phyloP scores from a whole-genome alignment of 2,888 invertebrate genomes.

The Celastrina argiolus region DNA sequence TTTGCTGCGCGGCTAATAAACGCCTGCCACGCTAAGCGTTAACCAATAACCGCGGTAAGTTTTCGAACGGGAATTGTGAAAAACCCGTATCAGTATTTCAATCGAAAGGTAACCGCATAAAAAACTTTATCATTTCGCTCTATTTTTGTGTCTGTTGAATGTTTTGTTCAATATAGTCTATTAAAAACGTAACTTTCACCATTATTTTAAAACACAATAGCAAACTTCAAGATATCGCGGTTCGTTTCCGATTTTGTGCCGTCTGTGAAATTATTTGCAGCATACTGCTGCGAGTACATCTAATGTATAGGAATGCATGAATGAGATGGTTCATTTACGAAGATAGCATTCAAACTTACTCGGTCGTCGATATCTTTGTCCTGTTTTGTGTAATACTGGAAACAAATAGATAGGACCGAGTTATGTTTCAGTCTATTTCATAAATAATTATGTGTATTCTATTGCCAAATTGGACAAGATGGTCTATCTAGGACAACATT shows the following conservation, averaged over 20 bases:
- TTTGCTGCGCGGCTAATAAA: too few species aligned
- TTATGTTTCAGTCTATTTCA: neutral
- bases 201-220: neutral
- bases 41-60: too few species aligned
- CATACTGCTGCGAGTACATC: constrained; percentile 31
- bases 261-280: constrained; percentile 28
- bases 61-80: too few species aligned
- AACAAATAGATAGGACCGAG: constrained; percentile 26
- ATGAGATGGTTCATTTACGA: constrained; percentile 58
- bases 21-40: too few species aligned
- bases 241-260: constrained; percentile 7
- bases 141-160: neutral
- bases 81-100: too few species aligned
- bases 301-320: constrained; percentile 38
- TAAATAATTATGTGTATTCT: neutral
- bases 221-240: neutral
- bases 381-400: constrained; percentile 36
- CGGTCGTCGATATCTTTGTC: constrained; percentile 65
- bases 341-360: constrained; percentile 63
- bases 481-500: too few species aligned
- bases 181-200: neutral
- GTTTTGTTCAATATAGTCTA: neutral
- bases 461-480: too few species aligned
- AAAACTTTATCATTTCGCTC: neutral
- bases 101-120: neutral